Evolutionary conservation across 2,113 vertebrate genomes (phyloP), one percentile per base, ranked within the genome.

Genomic region (Montifringilla adamsi): DNA sequence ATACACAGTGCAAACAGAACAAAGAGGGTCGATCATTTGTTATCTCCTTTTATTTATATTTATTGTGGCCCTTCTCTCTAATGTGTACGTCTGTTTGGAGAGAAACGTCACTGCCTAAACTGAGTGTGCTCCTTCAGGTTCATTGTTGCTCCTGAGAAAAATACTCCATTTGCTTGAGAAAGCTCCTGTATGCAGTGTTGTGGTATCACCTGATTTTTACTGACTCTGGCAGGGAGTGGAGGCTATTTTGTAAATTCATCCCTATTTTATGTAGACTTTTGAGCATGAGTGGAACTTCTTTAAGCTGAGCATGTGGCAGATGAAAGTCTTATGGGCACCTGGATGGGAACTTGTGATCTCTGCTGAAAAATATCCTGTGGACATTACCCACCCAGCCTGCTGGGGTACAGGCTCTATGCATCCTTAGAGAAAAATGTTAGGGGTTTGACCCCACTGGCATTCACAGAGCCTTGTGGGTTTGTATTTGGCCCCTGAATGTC

Each of bases 71-170:
- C 35, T 41, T 64, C n/a, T 64, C 58, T 62, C 3, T 18, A 50
- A 43, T 1, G 2, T 1, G 2, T 18, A 2, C 0, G 23, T n/a
- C 24, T n/a, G 27, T 63, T 55, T 33, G 50, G 53, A 80, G 63
- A 37, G n/a, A 85, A 88, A 64, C 2, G 11, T 7, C 24, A 4
- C 58, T 55, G 55, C 50, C 43, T 35, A 41, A 74, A 28, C 1
- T 19, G 35, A 88, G 41, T 0, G 3, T 60, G 37, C 37, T 64
- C 64, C 17, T 47, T n/a, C 17, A 24, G 64, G 50, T 22, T 11
- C 0, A 0, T n/a, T 23, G 8, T 7, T 75, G 31, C 22, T 69
- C 55, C 68, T 74, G 27, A 83, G 84, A 58, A 85, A 89, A 91
- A 68, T 0, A 66, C 31, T 28, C 50, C 18, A 1, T 76, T 87